Percentiles rank a stretch among this genome's conserved stretches.
These are phyloP conservation scores for Thysanoteuthis rhombus DNA, from an alignment of 2,888 invertebrate species.

Conservation along the genomic window DNA sequence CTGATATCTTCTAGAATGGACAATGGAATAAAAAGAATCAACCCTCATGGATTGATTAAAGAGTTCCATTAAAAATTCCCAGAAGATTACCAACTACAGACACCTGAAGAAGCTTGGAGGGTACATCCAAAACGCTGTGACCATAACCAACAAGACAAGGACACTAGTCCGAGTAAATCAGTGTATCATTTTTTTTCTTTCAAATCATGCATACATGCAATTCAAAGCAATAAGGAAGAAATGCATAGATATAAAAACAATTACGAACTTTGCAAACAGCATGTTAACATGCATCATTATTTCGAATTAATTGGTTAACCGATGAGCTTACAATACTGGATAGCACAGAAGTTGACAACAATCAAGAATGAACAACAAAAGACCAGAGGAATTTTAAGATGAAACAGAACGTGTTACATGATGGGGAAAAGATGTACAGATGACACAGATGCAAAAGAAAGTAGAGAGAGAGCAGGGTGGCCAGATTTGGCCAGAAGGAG, in stretches of 20 bases:
- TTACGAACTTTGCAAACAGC: background rate
- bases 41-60: too few species aligned
- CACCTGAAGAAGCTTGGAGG: too few species aligned
- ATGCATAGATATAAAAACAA: background rate
- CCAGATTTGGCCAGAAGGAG: too few species aligned
- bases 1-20: too few species aligned
- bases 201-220: background rate
- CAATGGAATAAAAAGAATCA: too few species aligned
- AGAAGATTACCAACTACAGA: too few species aligned
- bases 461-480: background rate
- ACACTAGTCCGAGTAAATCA: too few species aligned
- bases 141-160: too few species aligned
- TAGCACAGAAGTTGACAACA: background rate
- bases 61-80: too few species aligned
- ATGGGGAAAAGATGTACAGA: background rate
- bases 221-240: background rate
- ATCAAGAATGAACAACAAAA: background rate
- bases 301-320: background rate
- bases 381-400: background rate
- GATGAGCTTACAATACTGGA: background rate
- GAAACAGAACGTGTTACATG: background rate
- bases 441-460: background rate
- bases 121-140: too few species aligned
- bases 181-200: too few species aligned
- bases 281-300: background rate